Evolutionary conservation across 2,888 invertebrate species (phyloP).

Genomic region (Melanchra persicariae): DNA sequence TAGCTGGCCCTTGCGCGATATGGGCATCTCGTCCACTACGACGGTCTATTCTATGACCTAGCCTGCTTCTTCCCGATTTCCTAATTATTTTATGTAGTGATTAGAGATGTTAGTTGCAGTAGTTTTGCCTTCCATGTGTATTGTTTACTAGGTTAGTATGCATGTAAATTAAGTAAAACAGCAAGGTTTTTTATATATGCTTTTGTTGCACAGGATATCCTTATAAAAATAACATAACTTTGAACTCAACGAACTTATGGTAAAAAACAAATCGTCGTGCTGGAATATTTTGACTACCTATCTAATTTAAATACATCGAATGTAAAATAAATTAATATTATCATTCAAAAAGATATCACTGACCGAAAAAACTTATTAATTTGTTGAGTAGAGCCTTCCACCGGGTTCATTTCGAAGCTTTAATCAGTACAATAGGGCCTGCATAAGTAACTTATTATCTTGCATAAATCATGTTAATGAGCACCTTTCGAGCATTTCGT

Average conservation of each 20-base stretch:
- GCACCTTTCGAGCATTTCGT: slow-evolving; percentile 90
- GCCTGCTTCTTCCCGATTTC: background rate
- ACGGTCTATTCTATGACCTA: background rate
- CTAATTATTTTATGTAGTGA: background rate
- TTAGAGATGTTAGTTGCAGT: background rate
- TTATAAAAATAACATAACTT: slow-evolving; percentile 17
- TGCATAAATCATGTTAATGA: slow-evolving; percentile 91
- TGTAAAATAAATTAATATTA: slow-evolving; percentile 49
- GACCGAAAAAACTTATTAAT: slow-evolving; percentile 66
- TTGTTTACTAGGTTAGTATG: background rate
- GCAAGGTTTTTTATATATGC: background rate
- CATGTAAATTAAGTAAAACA: background rate
- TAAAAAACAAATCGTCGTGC: slow-evolving; percentile 14
- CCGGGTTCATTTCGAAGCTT: slow-evolving; percentile 73
- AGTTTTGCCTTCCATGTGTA: background rate
- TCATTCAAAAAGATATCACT: slow-evolving; percentile 47
- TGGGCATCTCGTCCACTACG: too few species aligned
- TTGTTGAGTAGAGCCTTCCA: slow-evolving; percentile 62
- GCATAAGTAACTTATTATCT: slow-evolving; percentile 86
- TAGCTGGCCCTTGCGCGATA: too few species aligned
- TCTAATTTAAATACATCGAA: slow-evolving; percentile 12
- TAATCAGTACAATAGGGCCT: slow-evolving; percentile 83
- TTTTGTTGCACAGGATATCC: slow-evolving; percentile 29
- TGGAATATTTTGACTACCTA: slow-evolving; percentile 24
- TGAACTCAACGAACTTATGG: slow-evolving; percentile 24